These are phyloP conservation scores for Brenthis ino DNA, from an alignment of 2,888 invertebrate genomes.

Conservation along the genomic window DNA sequence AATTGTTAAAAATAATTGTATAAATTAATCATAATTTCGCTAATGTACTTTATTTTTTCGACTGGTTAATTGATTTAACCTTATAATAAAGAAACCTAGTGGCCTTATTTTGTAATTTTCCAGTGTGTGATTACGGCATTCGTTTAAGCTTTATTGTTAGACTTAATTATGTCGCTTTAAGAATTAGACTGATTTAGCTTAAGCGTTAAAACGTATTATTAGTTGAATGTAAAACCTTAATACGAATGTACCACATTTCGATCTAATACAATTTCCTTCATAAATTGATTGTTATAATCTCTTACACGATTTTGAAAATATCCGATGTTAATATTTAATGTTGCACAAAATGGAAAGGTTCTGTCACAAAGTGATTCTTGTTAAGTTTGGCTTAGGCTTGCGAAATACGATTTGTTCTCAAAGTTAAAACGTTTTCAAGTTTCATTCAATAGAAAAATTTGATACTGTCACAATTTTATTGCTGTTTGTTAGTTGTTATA, in stretches of 20 bases:
- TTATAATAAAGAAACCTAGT: constrained; percentile 55
- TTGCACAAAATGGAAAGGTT: constrained; percentile 35
- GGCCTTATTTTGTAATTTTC: constrained; percentile 74
- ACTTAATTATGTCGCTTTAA: constrained; percentile 75
- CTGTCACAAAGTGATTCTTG: constrained; percentile 43
- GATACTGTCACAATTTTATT: constrained; percentile 51
- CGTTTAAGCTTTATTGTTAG: constrained; percentile 79
- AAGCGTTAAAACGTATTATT: constrained; percentile 78
- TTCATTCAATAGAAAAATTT: constrained; percentile 31
- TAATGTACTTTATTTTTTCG: constrained; percentile 44
- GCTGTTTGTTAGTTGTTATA: constrained; percentile 57
- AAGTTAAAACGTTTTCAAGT: constrained; percentile 23
- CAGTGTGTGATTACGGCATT: constrained; percentile 74
- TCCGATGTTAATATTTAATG: constrained; percentile 13
- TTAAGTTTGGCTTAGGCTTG: constrained; percentile 34
- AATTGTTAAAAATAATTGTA: constrained; percentile 47
- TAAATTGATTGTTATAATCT: constrained; percentile 19
- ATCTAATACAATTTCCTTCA: constrained; percentile 27
- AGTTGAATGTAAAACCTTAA: constrained; percentile 69
- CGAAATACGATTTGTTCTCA: constrained; percentile 20
- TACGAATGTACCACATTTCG: constrained; percentile 63
- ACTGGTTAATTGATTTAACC: constrained; percentile 50
- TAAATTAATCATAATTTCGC: constrained; percentile 42
- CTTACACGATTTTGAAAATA: neutral
- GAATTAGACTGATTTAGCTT: constrained; percentile 82